phyloP scores from a whole-genome alignment of 2,113 vertebrate genomes.

The Ammodytes marinus region DNA sequence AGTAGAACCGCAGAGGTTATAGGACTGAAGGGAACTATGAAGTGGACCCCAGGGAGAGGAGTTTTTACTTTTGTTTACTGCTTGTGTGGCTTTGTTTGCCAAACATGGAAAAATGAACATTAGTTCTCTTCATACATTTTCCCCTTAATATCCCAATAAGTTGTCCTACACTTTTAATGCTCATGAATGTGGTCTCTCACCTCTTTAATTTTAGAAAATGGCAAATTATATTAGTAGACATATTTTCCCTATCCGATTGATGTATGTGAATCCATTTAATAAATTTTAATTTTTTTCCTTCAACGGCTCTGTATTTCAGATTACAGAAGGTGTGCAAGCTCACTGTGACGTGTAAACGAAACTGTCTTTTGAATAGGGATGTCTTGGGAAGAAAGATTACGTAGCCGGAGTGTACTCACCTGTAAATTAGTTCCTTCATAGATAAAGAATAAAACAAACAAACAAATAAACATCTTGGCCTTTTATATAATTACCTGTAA shows the following conservation, averaged over 20 bases:
- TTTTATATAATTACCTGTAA: conserved; percentile 88
- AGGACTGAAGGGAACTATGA: conserved; percentile 83
- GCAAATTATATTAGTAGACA: conserved; percentile 76
- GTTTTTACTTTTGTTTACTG: conserved; percentile 80
- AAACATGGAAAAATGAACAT: conserved; percentile 72
- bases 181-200: conserved; percentile 74
- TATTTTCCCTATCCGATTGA: conserved; percentile 69
- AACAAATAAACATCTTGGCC: conserved; percentile 73
- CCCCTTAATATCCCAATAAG: conserved; percentile 40
- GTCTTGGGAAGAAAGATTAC: conserved; percentile 71
- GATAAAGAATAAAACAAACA: conserved; percentile 77
- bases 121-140: conserved; percentile 22
- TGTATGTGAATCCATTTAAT: conserved; percentile 82
- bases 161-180: conserved; percentile 73
- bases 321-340: conserved; percentile 71
- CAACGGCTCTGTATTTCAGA: conserved; percentile 77
- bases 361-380: conserved; percentile 68
- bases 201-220: conserved; percentile 68
- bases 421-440: conserved; percentile 86
- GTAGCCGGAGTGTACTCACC: conserved; percentile 77
- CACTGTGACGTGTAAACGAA: conserved; percentile 63
- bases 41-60: conserved; percentile 77
- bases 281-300: conserved; percentile 76
- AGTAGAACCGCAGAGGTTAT: conserved; percentile 75
- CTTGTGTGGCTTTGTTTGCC: conserved; percentile 82